Evolutionary conservation across 2,113 vertebrate species (phyloP), one percentile per base, ranked within the genome.

Genomic region (Taxidea taxus): DNA sequence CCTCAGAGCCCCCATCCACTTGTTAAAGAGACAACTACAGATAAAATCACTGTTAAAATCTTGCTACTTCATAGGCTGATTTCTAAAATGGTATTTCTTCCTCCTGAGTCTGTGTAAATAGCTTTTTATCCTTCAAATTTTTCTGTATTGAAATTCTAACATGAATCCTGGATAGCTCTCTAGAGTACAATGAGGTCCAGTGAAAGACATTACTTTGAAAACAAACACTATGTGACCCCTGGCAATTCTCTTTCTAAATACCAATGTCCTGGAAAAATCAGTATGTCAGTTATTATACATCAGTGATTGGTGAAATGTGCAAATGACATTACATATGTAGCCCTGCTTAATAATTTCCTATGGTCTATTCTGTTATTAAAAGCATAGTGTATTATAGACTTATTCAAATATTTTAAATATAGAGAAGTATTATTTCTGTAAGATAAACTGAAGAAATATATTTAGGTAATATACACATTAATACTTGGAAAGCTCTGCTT

Each of bases 301-400:
- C 96, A 97, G 98, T 98, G 99, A 98, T 99, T 99, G 99, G 98
- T 98, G 98, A 98, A 99, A 99, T 99, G 98, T 99, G 98, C 97
- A 98, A 98, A 98, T 99, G 98, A 98, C 99, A 99, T 98, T 99
- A 99, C 99, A 99, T 99, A 99, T 99, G 99, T 99, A 99, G 99
- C 98, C 98, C 99, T 99, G 98, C 98, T 98, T 99, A 95, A 97
- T 99, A 99, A 98, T 99, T 99, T 99, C 98, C 96, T 98, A 98
- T 98, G 98, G 97, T 99, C 99, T 99, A 98, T 99, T 98, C 98
- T 99, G 98, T 99, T 99, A 98, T 99, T 99, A 99, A 99, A 99
- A 98, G 98, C 99, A 99, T 99, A 99, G 98, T 99, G 99, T 99
- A 99, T 99, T 98, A 99, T 99, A 99, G 99, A 99, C 98, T 98